Percentiles rank a stretch among this genome's conserved stretches.
phyloP scores from a whole-genome alignment of 2,797 vertebrate genomes.

The Macroramphosus scolopax region DNA sequence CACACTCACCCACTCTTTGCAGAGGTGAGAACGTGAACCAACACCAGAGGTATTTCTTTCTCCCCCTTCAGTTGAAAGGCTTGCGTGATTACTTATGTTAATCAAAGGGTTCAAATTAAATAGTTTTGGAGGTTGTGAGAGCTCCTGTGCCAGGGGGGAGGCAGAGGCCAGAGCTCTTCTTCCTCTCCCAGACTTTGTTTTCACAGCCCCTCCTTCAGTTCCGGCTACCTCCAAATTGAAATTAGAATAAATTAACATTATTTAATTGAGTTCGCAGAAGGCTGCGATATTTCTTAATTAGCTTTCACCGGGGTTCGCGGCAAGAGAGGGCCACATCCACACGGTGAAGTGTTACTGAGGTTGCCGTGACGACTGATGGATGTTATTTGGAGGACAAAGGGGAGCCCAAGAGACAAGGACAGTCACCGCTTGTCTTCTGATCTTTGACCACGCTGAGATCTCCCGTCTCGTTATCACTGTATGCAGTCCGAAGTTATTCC shows the following conservation, averaged over 20 bases:
- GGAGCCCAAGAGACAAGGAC: conserved; percentile 66
- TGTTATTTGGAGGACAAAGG: conserved; percentile 56
- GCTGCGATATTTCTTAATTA: conserved; percentile 82
- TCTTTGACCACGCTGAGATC: conserved; percentile 41
- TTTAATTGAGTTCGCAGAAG: conserved; percentile 84
- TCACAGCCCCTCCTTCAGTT: conserved; percentile 59
- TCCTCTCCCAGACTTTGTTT: conserved; percentile 68
- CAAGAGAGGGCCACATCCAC: conserved; percentile 56
- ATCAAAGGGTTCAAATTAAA: conserved; percentile 76
- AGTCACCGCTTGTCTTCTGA: conserved; percentile 49
- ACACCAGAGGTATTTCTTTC: conserved; percentile 46
- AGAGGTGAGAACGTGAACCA: conserved; percentile 40
- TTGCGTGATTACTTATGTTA: conserved; percentile 67
- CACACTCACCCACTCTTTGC: conserved; percentile 13
- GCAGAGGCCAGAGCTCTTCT: conserved; percentile 64
- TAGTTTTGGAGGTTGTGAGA: conserved; percentile 63
- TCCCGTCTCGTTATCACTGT: conserved; percentile 46
- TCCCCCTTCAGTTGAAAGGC: conserved; percentile 54
- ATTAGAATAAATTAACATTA: conserved; percentile 83
- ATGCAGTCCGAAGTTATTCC: conserved; percentile 40
- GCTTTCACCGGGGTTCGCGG: conserved; percentile 70
- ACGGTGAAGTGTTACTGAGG: conserved; percentile 49
- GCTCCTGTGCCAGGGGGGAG: conserved; percentile 61
- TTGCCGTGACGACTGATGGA: conserved; percentile 51
- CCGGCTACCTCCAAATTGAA: conserved; percentile 77